phyloP scores from a whole-genome alignment of 2,888 invertebrate genomes.

The Trichacis sp. region DNA sequence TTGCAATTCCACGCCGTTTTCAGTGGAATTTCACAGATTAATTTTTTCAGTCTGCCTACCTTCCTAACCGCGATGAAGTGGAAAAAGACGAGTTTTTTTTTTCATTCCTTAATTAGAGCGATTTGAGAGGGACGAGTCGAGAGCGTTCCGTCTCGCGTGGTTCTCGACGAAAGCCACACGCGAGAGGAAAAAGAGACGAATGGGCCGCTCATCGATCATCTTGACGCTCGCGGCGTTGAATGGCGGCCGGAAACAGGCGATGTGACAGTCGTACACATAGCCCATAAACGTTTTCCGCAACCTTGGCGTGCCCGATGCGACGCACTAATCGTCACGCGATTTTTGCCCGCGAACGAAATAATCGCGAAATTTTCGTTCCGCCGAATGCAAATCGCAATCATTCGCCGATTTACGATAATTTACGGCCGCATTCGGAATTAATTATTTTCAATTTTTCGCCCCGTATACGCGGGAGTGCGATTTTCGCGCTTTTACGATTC shows the following conservation, averaged over 20 bases:
- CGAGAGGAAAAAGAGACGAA: slow-evolving; percentile 40
- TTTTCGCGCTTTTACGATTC: not conserved
- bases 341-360: not conserved
- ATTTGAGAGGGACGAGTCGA: too few species aligned
- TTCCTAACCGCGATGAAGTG: too few species aligned
- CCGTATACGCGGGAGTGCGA: slow-evolving; percentile 2
- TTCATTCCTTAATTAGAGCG: too few species aligned
- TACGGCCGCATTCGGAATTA: not conserved
- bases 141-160: not conserved
- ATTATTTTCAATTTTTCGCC: slow-evolving; percentile 9
- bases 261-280: slow-evolving; percentile 57
- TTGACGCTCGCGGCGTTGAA: slow-evolving; percentile 43
- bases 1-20: too few species aligned
- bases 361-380: not conserved
- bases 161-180: slow-evolving; percentile 25
- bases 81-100: too few species aligned
- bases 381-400: not conserved
- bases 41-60: too few species aligned
- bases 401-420: not conserved
- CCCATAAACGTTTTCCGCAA: slow-evolving; percentile 53
- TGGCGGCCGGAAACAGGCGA: slow-evolving; percentile 46
- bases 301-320: slow-evolving; percentile 13
- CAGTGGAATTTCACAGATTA: too few species aligned
- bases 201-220: slow-evolving; percentile 48
- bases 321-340: too few species aligned